Evolutionary conservation across 2,888 invertebrate genomes (phyloP), one percentile per base, ranked within the genome.

Genomic region (Amblyteles armatorius): DNA sequence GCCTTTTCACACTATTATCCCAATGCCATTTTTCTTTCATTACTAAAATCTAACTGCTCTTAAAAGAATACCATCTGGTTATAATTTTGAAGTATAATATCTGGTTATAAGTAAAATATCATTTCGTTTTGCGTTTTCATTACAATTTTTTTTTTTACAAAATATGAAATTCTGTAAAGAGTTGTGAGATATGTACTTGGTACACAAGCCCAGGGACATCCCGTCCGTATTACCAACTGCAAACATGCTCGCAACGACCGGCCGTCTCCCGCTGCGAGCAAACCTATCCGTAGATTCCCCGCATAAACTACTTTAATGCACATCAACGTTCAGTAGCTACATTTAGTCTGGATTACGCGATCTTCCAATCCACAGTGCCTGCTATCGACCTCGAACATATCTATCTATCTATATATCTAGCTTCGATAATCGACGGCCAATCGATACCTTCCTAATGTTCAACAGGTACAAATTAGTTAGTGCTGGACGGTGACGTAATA

Each of bases 331-430:
- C 29, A 29, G n/a, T 60, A 40, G n/a, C 1, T n/a, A 19, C 74
- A 44, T 73, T 26, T 29, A 44, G 29, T 63, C 48, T 48, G 44
- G 48, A 29, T 74, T 74, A 44, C 60, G 60, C 16, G 48, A 26
- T 63, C 44, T 63, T 74, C 74, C 63, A 29, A 19, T 13, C 63
- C 65, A 74, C 63, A 33, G 50, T 50, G 48, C 33, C 13, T 19
- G 2, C 48, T 26, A 48, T 29, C 4, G 5, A 29, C 29, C 29
- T 29, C 29, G 29, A 29, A 29, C 4, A 5, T 5, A 29, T 6
- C 63, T 40, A 40, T 40, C 40, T 9, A 33, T 33, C 33, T 33
- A 33, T 33, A 29, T 48, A 63, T 63, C 29, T 11, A 44, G 48
- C 44, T 44, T 63, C 48, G 48, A 74, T 63, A 4, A 74, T 16